A percentile compares a stretch with the other conserved stretches of the same genome.
Conservation (phyloP, 2,113 vertebrate species). For the Calyptommatus sinebrachiatus region DNA sequence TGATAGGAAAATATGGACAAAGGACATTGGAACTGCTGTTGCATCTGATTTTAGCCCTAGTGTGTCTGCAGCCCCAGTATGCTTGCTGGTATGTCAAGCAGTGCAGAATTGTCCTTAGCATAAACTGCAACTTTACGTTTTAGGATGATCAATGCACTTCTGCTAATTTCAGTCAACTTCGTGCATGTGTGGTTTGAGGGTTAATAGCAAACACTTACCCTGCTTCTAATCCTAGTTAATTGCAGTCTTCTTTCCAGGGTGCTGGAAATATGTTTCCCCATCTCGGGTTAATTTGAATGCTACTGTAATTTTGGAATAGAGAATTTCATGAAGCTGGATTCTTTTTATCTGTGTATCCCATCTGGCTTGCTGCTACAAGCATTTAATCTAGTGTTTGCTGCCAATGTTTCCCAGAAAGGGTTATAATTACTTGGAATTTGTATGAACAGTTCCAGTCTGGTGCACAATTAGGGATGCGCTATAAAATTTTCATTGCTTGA, state of each 20-base stretch:
- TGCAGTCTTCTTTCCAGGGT: slow-evolving; percentile 32
- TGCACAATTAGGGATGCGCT: slow-evolving; percentile 77
- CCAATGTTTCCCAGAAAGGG: slow-evolving; percentile 76
- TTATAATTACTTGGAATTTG: slow-evolving; percentile 80
- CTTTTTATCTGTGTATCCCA: slow-evolving; percentile 74
- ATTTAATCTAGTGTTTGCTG: slow-evolving; percentile 72
- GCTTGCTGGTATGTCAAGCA: too few relatives aligned
- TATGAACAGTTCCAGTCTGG: slow-evolving; percentile 77
- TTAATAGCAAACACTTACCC: slow-evolving; percentile 28
- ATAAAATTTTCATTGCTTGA: slow-evolving; percentile 78
- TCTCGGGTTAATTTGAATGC: slow-evolving; percentile 61
- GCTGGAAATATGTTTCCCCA: slow-evolving; percentile 39
- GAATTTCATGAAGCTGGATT: slow-evolving; percentile 67
- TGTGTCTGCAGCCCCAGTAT: too few relatives aligned
- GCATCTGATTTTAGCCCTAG: too few relatives aligned
- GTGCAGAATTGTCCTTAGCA: too few relatives aligned
- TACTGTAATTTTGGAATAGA: slow-evolving; percentile 50
- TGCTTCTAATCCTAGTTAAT: slow-evolving; percentile 42
- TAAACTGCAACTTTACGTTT: too few relatives aligned
- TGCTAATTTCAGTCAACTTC: not conserved
- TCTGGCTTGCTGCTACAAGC: slow-evolving; percentile 72
- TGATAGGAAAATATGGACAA: too few relatives aligned
- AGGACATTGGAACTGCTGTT: too few relatives aligned
- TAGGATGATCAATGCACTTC: not conserved
- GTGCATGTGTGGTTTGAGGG: not conserved